Evolutionary conservation across 1,140 invertebrate species (phyloP), one percentile per base, ranked within the genome.

Genomic region (Drosophila teissieri): DNA sequence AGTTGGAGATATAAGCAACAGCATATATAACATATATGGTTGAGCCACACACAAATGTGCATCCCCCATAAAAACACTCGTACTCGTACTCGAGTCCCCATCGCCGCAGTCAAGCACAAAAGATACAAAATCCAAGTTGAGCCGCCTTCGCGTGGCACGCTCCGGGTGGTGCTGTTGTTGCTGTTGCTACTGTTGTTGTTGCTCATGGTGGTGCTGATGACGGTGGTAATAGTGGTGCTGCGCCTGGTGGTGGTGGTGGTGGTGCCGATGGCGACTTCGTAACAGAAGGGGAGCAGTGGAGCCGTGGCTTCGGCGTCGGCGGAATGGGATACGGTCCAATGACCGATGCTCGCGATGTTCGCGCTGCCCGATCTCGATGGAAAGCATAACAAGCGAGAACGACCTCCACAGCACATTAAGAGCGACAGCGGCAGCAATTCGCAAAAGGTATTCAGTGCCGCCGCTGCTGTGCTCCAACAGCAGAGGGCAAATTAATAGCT

Each of bases 371-470:
- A 56, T 72, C 65, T 49, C 65, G 68, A 79, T 88, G 82, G 78
- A 65, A 69, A 79, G 79, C 83, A 88, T 83, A 86, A 77, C 75
- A 78, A 80, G 67, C 83, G 75, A 83, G 84, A 88, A 83, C 83
- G 83, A 86, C 83, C 83, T 86, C 83, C 75, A 83, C 84, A 82
- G 72, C 60, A 63, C 67, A 85, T 78, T 62, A 86, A 80, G 60
- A 80, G 49, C 48, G 39, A 70, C 63, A 64, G 51, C 45, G 67
- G 46, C 65, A 54, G 31, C 69, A 85, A 85, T 88, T 82, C 62
- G 81, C 74, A 72, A 88, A 72, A 82, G 83, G 69, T 88, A 82
- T 65, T 65, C 64, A 68, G 64, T 68, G 64, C 49, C 64, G 64
- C 46, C 2, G 36, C 22, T 22, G 27, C 36, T 15, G 40, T 44